These are phyloP conservation scores for Morpho deidamia DNA, from an alignment of 2,888 invertebrate species.

Conservation along the genomic window DNA sequence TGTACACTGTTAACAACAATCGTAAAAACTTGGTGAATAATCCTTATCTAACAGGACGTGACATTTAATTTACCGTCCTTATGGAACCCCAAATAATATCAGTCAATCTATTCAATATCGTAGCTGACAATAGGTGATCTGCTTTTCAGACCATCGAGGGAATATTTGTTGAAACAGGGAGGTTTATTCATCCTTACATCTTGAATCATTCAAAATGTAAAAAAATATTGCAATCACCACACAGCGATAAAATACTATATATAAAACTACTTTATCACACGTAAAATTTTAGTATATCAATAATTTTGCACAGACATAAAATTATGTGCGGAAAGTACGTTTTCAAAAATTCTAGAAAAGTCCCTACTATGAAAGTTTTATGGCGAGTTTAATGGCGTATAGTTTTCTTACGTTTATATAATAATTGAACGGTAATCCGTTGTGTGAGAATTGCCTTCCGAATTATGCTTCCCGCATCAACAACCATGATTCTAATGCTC, in stretches of 20 bases:
- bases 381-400: too few relatives aligned
- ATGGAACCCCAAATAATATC: slow-evolving; percentile 22
- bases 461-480: slow-evolving; percentile 41
- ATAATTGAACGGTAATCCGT: neutral
- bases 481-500: slow-evolving; percentile 66
- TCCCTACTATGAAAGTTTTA: too few relatives aligned
- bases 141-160: slow-evolving; percentile 74
- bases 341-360: too few relatives aligned
- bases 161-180: slow-evolving; percentile 46
- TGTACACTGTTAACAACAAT: too few relatives aligned
- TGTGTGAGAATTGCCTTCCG: slow-evolving; percentile 5
- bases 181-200: slow-evolving; percentile 20
- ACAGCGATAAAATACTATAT: neutral
- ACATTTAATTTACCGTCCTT: slow-evolving; percentile 6
- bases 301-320: too few relatives aligned
- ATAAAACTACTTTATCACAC: too few relatives aligned
- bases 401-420: too few relatives aligned
- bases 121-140: slow-evolving; percentile 71
- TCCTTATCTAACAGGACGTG: too few relatives aligned
- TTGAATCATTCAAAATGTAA: slow-evolving; percentile 16
- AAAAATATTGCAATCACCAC: slow-evolving; percentile 18
- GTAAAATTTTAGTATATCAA: too few relatives aligned
- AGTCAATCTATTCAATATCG: neutral
- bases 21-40: too few relatives aligned
- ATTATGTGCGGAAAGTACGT: too few relatives aligned